Base-by-base conservation (phyloP, 2,888 invertebrate species). In the Falcaria lacertinaria region DNA sequence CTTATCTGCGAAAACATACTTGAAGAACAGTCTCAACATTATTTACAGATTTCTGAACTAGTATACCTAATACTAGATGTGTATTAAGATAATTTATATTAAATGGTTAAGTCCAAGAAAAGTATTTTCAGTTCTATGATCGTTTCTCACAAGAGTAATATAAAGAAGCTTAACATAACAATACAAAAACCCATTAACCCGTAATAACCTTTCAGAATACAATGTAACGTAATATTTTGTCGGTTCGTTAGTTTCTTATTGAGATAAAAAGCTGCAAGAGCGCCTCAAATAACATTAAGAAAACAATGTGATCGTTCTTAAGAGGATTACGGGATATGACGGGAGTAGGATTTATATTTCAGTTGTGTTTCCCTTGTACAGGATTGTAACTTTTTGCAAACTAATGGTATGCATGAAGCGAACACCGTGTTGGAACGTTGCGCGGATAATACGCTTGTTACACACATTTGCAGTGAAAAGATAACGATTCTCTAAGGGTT, bases 271-370 rank as follows among this genome's bases (percentile, higher is more conserved):
- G 11, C 15, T 25, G 37, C 15, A 15, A 7, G 15, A 14, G 25
- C 37, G 22, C 22, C 22, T 5, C 16, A 8, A 37, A 37, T 37
- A 22, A 15, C 22, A 14, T 22, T 15, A 55, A 52, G 45, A 50
- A 54, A 54, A 51, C 48, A 55, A 57, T 49, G 54, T 54, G 57
- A 64, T 67, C 59, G 55, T 52, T 66, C 60, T 64, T 54, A 54
- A 53, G 42, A 43, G 57, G 55, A 60, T 64, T 60, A 37, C 22
- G 3, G 22, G 6, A 25, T 22, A 15, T 37, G 37, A 37, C 37
- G 22, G 22, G 15, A 4, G 22, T 1, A n/a, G 15, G 22, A 37
- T 37, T 37, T 7, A 22, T 37, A 28, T 37, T 37, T 37, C n/a
- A n/a, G 22, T 25, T 22, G 2, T 37, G 14, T 7, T 28, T 28